Base-by-base conservation (phyloP, 2,797 vertebrate genomes). In the Anisognathus igniventris region DNA sequence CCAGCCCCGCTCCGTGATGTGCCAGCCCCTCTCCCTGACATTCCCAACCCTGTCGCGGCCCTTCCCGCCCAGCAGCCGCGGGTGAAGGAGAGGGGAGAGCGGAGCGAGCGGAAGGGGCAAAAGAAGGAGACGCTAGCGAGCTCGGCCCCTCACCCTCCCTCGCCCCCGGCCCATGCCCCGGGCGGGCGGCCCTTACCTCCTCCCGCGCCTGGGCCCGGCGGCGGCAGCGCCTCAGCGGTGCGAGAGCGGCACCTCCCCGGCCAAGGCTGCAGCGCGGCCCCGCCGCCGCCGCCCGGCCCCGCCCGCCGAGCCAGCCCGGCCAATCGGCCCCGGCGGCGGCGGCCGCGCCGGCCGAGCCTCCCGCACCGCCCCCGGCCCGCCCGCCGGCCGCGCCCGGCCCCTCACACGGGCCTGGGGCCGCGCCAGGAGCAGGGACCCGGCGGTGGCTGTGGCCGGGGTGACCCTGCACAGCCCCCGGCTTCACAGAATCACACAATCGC, bases 391-490 rank as follows among this genome's bases (percentile, higher is more conserved):
- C 14, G 42, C 21, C 56, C 72, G 44, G 16, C 23, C 48, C 40
- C 20, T 19, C 25, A 3, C 23, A 27, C 33, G 11, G n/a, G 22
- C 12, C 30, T 51, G 50, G 18, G 50, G 50, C 18, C 18, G 28
- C 4, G 50, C 28, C 50, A 13, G 50, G 51, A 51, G 51, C 51
- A 45, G 12, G 28, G 50, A 4, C 16, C 1, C 50, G 50, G 27
- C 48, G 4, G 45, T 23, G 45, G 45, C 23, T 1, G 45, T 9
- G 48, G 31, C 25, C 14, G 18, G 10, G 13, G 30, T 5, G 39
- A 6, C 4, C 14, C 33, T 10, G 51, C n/a, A 0, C 40, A 21
- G 48, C 9, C 3, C 10, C 5, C 24, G 21, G 11, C 1, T 18
- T 27, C 50, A 8, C 33, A 5, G 50, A 25, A 9, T 25, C 67